A percentile compares a stretch with the other conserved stretches of the same genome.
Evolutionary conservation across 1,140 invertebrate species (phyloP).

Genomic region (Listronotus oregonensis): DNA sequence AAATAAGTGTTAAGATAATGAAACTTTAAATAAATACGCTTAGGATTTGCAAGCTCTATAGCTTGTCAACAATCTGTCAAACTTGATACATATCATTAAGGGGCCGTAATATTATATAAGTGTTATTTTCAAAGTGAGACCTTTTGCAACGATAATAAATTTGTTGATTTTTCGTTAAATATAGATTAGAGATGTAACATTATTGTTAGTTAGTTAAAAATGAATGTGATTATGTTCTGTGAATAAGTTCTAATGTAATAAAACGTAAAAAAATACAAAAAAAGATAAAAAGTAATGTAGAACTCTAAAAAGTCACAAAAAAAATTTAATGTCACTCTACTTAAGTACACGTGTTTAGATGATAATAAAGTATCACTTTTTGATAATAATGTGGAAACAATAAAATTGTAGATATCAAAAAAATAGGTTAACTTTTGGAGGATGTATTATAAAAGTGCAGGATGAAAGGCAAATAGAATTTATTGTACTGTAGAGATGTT

Average conservation of each 20-base stretch:
- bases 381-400: slow-evolving; percentile 35
- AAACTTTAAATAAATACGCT: slow-evolving; percentile 14
- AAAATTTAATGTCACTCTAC: slow-evolving; percentile 19
- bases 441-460: slow-evolving; percentile 2
- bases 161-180: slow-evolving; percentile 8
- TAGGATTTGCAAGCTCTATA: slow-evolving; percentile 11
- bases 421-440: slow-evolving; percentile 19
- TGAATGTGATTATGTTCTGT: slow-evolving; percentile 27
- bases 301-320: slow-evolving; percentile 11
- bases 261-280: slow-evolving; percentile 20
- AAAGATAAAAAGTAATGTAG: slow-evolving; percentile 34
- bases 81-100: slow-evolving; percentile 30
- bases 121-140: slow-evolving; percentile 21
- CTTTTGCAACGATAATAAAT: slow-evolving; percentile 11
- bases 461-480: slow-evolving; percentile 6
- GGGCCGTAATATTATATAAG: slow-evolving; percentile 29
- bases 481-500: slow-evolving; percentile 6
- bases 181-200: neutral
- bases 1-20: too few species aligned
- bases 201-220: slow-evolving; percentile 8
- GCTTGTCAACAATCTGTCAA: slow-evolving; percentile 18
- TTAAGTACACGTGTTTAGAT: slow-evolving; percentile 10
- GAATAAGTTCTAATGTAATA: slow-evolving; percentile 10
- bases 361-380: slow-evolving; percentile 28
- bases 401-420: slow-evolving; percentile 25